These are phyloP conservation scores for Craniophora ligustri DNA, from an alignment of 2,888 invertebrate species.

Conservation along the genomic window DNA sequence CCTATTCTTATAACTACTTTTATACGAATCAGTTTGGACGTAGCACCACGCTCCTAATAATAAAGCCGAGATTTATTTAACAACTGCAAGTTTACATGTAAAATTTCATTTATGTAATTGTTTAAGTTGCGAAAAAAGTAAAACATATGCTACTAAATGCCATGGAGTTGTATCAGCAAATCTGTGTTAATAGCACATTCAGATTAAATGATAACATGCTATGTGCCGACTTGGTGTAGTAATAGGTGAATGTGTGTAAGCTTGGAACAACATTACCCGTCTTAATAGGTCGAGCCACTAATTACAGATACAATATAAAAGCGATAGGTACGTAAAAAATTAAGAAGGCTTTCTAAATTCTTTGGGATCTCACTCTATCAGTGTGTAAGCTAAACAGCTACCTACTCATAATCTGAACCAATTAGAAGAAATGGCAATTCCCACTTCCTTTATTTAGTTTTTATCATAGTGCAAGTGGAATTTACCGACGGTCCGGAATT, in stretches of 20 bases:
- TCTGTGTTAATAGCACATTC: constrained; percentile 38
- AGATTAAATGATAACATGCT: constrained; percentile 46
- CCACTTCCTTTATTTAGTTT: constrained; percentile 7
- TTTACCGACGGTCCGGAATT: constrained; percentile 9
- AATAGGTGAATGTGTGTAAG: constrained; percentile 3
- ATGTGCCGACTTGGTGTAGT: constrained; percentile 21
- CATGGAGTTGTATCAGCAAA: constrained; percentile 44
- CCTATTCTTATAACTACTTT: constrained; percentile 39
- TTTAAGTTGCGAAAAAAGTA: constrained; percentile 56
- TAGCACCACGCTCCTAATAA: constrained; percentile 32
- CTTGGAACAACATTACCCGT: background rate
- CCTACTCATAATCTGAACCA: no score
- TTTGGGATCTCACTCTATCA: no score
- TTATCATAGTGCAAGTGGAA: constrained; percentile 15
- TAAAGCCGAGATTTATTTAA: constrained; percentile 44
- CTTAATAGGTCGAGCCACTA: background rate
- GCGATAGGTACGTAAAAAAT: no score
- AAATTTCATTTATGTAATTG: constrained; percentile 59
- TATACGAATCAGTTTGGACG: constrained; percentile 31
- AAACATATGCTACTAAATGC: constrained; percentile 50
- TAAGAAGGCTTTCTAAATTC: no score
- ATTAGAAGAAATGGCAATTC: background rate
- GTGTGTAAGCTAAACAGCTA: no score
- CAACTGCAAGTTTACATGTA: constrained; percentile 44
- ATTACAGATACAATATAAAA: no score